Evolutionary conservation across 2,113 vertebrate species (phyloP).

Genomic region (Trichomycterus rosablanca): DNA sequence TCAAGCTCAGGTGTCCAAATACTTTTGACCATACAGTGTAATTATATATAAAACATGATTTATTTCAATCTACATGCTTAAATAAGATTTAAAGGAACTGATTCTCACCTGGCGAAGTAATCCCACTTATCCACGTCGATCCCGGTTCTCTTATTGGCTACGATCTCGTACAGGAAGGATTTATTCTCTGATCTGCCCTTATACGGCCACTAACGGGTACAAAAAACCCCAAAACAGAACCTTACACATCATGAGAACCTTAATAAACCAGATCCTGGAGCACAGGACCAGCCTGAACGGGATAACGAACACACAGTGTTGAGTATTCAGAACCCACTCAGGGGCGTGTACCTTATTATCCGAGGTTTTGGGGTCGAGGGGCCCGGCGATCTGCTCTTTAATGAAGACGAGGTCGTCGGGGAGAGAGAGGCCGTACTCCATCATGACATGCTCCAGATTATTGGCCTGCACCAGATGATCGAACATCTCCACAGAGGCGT

Average conservation of each 20-base stretch:
- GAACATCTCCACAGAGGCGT: slow-evolving; percentile 85
- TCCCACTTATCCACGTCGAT: slow-evolving; percentile 99
- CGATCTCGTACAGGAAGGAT: slow-evolving; percentile 92
- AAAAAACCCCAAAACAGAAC: not conserved
- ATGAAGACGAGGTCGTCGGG: slow-evolving; percentile 85
- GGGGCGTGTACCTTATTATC: slow-evolving; percentile 17
- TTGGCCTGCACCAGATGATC: slow-evolving; percentile 80
- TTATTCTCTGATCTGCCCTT: slow-evolving; percentile 77
- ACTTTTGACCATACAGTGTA: too few species aligned
- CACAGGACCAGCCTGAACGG: too few species aligned
- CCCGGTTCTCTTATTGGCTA: slow-evolving; percentile 88
- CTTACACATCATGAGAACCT: not conserved
- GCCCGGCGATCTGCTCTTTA: slow-evolving; percentile 86
- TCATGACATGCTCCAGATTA: slow-evolving; percentile 67
- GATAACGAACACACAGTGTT: too few species aligned
- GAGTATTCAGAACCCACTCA: too few species aligned
- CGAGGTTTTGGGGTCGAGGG: slow-evolving; percentile 40
- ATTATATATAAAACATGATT: too few species aligned
- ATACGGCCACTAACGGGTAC: slow-evolving; percentile 75
- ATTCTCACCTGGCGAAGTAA: slow-evolving; percentile 93
- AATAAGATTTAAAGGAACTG: too few species aligned
- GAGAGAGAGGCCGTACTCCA: slow-evolving; percentile 69
- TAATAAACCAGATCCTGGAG: too few species aligned
- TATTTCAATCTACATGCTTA: too few species aligned
- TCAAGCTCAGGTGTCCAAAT: too few species aligned